Conservation (phyloP, 2,797 vertebrate genomes). For the Sebastiscus tertius region DNA sequence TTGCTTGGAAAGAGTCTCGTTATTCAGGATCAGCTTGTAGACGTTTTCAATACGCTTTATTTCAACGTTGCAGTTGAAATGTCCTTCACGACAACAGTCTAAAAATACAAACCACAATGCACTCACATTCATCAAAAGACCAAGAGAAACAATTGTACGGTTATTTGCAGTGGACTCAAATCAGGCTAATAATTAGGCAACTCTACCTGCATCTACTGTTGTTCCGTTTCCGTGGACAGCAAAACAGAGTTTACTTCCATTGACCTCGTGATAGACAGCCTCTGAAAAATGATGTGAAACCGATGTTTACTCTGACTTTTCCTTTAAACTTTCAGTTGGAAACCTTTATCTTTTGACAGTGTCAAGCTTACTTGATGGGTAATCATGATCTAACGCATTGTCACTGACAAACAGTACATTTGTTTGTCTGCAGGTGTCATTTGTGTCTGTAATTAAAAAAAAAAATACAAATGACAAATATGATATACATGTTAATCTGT, state of each 20-base stretch:
- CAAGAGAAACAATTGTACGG: background rate
- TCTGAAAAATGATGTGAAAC: conserved; percentile 27
- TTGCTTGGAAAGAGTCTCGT: background rate
- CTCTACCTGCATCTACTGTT: background rate
- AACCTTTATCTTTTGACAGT: background rate
- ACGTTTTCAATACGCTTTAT: fast-evolving
- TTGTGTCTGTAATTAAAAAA: background rate
- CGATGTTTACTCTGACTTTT: background rate
- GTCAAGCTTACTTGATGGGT: conserved; percentile 8
- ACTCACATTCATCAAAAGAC: background rate
- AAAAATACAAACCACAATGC: conserved; percentile 7
- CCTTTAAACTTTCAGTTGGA: background rate
- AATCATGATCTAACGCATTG: fast-evolving
- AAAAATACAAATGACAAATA: background rate
- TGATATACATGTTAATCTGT: background rate
- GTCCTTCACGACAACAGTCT: fast-evolving
- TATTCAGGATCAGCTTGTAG: fast-evolving
- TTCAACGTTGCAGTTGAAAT: background rate
- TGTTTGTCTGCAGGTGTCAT: fast-evolving
- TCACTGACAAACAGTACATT: background rate
- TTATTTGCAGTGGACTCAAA: background rate
- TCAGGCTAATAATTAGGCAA: background rate
- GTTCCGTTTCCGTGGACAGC: fast-evolving
- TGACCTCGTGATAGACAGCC: fast-evolving
- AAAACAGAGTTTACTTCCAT: background rate